Percentiles rank a stretch among this genome's conserved stretches.
phyloP scores from a whole-genome alignment of 1,140 invertebrate genomes.

The Polyergus mexicanus region DNA sequence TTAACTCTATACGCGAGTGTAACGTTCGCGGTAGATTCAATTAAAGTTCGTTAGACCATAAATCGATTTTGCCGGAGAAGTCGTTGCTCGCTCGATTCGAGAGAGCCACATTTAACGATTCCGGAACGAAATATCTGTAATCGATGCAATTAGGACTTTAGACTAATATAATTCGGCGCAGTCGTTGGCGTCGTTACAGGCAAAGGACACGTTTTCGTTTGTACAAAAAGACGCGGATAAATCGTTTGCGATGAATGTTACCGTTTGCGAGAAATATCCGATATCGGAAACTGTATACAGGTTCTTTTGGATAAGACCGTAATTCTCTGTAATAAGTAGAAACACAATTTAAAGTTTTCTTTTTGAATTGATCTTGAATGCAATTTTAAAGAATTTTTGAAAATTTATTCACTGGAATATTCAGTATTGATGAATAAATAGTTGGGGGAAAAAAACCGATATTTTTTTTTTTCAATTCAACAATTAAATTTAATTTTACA shows the following conservation, averaged over 20 bases:
- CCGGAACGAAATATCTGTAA: conserved; percentile 42
- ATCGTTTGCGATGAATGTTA: background rate
- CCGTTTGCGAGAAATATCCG: background rate
- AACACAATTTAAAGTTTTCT: background rate
- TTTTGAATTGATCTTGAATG: background rate
- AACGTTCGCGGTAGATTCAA: conserved; percentile 44
- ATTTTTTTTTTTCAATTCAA: conserved; percentile 3
- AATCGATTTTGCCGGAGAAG: conserved; percentile 42
- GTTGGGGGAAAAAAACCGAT: background rate
- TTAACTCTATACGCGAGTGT: conserved; percentile 62
- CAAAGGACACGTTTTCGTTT: background rate
- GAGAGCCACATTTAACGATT: conserved; percentile 40
- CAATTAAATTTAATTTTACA: background rate
- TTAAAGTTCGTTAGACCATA: conserved; percentile 40
- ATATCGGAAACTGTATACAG: background rate
- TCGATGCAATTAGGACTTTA: conserved; percentile 53
- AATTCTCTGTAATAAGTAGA: background rate
- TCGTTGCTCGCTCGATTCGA: conserved; percentile 37
- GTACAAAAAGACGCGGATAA: background rate
- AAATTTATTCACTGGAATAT: conserved; percentile 11
- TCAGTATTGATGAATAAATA: background rate
- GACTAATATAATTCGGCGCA: conserved; percentile 11
- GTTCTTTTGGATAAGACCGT: background rate
- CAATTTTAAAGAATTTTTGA: background rate
- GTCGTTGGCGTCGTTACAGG: background rate